Percentiles rank a stretch among this genome's conserved stretches.
phyloP scores from a whole-genome alignment of 2,888 invertebrate genomes.

The Aporophyla nigra region DNA sequence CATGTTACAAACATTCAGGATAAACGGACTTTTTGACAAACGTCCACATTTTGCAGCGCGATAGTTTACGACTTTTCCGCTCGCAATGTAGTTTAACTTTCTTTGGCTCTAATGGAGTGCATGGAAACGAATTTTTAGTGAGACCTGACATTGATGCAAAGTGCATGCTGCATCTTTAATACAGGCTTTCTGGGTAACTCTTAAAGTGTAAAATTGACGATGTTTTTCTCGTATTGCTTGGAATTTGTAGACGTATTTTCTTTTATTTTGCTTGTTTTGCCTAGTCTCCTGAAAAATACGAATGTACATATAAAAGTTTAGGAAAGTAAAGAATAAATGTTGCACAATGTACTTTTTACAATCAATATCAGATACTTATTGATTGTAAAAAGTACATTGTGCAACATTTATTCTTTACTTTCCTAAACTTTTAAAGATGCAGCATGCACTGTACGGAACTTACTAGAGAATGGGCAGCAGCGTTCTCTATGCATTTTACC shows the following conservation, averaged over 20 bases:
- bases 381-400: not conserved
- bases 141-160: constrained; percentile 30
- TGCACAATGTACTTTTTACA: not conserved
- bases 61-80: constrained; percentile 33
- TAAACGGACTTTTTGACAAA: constrained; percentile 58
- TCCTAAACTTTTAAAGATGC: constrained; percentile 33
- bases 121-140: constrained; percentile 36
- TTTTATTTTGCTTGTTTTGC: not conserved
- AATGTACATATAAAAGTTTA: too few species aligned
- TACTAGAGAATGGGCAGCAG: too few species aligned
- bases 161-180: constrained; percentile 46
- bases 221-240: not conserved
- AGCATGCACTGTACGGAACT: constrained; percentile 46
- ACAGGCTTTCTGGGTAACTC: not conserved
- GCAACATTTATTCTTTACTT: not conserved
- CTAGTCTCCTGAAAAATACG: not conserved
- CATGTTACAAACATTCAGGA: constrained; percentile 52
- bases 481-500: too few species aligned
- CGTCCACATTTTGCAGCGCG: constrained; percentile 38
- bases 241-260: not conserved
- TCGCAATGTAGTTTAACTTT: constrained; percentile 55
- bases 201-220: constrained; percentile 11
- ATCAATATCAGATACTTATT: not conserved
- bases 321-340: not conserved
- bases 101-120: constrained; percentile 53